Conservation (phyloP, 2,113 vertebrate genomes). For the Hydropotes inermis region DNA sequence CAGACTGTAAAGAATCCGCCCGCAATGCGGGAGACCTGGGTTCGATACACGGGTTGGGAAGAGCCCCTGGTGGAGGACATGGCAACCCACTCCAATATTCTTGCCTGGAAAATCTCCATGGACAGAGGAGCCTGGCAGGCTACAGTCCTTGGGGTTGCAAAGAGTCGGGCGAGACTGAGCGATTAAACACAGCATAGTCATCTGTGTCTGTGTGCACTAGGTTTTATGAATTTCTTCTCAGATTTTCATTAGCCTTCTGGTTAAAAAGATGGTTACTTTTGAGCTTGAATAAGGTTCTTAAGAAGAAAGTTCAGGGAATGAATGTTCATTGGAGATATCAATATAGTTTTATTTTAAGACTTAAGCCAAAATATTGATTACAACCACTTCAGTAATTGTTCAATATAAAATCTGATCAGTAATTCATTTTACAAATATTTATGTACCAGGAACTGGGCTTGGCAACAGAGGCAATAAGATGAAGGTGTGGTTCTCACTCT, state of each 20-base stretch:
- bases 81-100: neutral
- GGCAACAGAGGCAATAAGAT: neutral
- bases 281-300: neutral
- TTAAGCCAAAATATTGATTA: neutral
- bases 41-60: neutral
- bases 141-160: neutral
- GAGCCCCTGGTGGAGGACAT: neutral
- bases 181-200: neutral
- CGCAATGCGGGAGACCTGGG: neutral
- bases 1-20: neutral
- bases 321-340: neutral
- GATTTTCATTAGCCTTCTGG: conserved; percentile 10
- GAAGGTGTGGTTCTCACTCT: neutral
- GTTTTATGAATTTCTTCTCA: conserved; percentile 17
- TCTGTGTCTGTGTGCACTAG: neutral
- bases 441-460: neutral
- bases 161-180: neutral
- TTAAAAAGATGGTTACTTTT: neutral
- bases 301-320: neutral
- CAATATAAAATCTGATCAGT: neutral
- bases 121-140: neutral
- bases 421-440: neutral
- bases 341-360: neutral
- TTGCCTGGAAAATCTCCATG: neutral
- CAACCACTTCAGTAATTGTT: neutral